Evolutionary conservation across 2,113 vertebrate genomes (phyloP).

Genomic region (Otolemur garnettii): DNA sequence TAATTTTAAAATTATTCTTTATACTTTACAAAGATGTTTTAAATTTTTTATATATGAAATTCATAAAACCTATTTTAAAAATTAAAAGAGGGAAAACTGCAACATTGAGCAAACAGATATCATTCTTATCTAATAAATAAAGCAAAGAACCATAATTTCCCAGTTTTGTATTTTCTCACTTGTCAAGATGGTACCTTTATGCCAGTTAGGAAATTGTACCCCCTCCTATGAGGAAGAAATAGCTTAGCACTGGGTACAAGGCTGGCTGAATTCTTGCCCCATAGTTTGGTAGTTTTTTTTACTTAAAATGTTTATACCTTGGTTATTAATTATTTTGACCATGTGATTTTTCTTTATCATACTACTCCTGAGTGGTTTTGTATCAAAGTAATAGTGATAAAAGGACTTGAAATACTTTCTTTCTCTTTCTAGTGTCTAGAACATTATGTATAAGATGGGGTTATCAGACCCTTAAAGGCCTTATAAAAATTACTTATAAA

Average conservation of each 20-base stretch:
- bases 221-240: too few relatives aligned
- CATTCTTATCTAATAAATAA: background rate
- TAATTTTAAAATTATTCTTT: slow-evolving; percentile 27
- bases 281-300: slow-evolving; percentile 19
- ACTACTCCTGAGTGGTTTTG: background rate
- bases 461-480: background rate
- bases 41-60: background rate
- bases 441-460: background rate
- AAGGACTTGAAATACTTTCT: background rate
- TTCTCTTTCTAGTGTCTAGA: background rate
- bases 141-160: background rate
- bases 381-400: background rate
- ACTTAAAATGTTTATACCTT: background rate
- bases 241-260: background rate
- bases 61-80: background rate
- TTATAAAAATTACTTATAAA: background rate
- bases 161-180: too few relatives aligned
- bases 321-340: background rate
- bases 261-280: background rate
- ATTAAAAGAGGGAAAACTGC: background rate
- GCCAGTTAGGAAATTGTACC: background rate
- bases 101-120: background rate
- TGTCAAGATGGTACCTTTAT: background rate
- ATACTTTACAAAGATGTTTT: background rate
- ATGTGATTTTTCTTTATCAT: background rate